Evolutionary conservation across 2,888 invertebrate genomes (phyloP).

Genomic region (Folsomia manolachei): DNA sequence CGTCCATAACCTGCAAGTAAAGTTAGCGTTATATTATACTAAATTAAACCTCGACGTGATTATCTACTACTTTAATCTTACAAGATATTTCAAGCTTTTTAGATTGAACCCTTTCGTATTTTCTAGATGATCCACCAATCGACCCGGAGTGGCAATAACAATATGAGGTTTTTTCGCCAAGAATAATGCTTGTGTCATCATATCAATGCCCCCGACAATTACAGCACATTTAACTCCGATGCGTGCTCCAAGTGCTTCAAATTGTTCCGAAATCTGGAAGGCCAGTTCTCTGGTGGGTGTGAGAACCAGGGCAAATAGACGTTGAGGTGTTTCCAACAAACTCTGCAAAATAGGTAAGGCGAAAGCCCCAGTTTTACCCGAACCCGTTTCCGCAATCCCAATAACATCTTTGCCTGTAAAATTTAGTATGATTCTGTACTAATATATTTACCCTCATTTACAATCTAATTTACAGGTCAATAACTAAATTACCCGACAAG

Average conservation of each 20-base stretch:
- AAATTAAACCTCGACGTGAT: not conserved
- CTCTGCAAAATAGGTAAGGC: conserved; percentile 92
- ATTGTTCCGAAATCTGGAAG: conserved; percentile 97
- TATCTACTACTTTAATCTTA: conserved; percentile 52
- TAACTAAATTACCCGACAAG: conserved; percentile 67
- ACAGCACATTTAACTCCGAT: conserved; percentile 95
- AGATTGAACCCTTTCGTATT: conserved; percentile 97
- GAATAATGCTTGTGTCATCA: conserved; percentile 87
- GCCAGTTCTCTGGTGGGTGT: conserved; percentile 98
- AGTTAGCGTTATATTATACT: not conserved
- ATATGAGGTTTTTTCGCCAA: conserved; percentile 96
- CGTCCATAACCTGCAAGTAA: conserved; percentile 81
- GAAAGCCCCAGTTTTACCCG: conserved; percentile 97
- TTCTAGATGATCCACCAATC: conserved; percentile 92
- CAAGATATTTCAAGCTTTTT: conserved; percentile 81
- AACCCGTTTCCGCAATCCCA: conserved; percentile 79
- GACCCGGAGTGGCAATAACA: conserved; percentile 93
- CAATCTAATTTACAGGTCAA: not conserved
- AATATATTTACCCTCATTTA: not conserved
- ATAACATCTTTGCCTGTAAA: conserved; percentile 73
- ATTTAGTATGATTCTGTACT: too few relatives aligned
- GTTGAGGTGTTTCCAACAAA: conserved; percentile 83
- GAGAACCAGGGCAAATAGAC: conserved; percentile 86
- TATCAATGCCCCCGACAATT: conserved; percentile 98
- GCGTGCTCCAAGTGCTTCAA: conserved; percentile 86